Base-by-base conservation (phyloP, 2,113 vertebrate genomes). In the Tapirus terrestris region DNA sequence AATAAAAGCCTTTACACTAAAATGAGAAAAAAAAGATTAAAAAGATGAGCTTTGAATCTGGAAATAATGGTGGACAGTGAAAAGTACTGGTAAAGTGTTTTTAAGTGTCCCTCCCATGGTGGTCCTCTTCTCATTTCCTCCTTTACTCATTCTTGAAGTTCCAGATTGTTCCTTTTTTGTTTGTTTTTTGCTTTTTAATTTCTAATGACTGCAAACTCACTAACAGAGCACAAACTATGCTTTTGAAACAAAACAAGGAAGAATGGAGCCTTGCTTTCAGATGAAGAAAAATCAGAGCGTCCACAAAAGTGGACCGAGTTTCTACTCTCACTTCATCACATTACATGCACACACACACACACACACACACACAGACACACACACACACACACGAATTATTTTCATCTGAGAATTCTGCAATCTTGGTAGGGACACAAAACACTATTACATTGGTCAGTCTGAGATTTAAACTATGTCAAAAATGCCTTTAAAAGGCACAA, bases 401-500 rank as follows among this genome's bases (percentile, higher is more conserved):
- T 88, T 88, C 73, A 86, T 61, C 31, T 85, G 43, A 93, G 39
- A 95, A 88, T 67, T 87, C 0, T 56, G 31, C 10, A 73, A 70
- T n/a, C 16, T 56, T 83, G 76, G 12, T 39, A 91, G 81, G 36
- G 56, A 43, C 31, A 93, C 27, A 88, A 75, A 80, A 84, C 29
- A 96, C 53, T 87, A 56, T 33, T 79, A 81, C 20, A 68, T 3
- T 65, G n/a, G 72, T 67, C 25, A 82, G 6, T 73, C 39, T 86
- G 53, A 95, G 25, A 92, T 76, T 84, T 93, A 93, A 94, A 91
- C 10, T 43, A 91, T 14, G 21, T 23, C 25, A 80, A 92, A 80
- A 90, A 89, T 21, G 53, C 0, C 65, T 51, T 39, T 51, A 25
- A 89, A 23, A 20, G 82, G 20, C 61, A 76, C 48, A 87, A 73